Base-by-base conservation (phyloP, 2,113 vertebrate genomes). In the Zosterops japonicus region DNA sequence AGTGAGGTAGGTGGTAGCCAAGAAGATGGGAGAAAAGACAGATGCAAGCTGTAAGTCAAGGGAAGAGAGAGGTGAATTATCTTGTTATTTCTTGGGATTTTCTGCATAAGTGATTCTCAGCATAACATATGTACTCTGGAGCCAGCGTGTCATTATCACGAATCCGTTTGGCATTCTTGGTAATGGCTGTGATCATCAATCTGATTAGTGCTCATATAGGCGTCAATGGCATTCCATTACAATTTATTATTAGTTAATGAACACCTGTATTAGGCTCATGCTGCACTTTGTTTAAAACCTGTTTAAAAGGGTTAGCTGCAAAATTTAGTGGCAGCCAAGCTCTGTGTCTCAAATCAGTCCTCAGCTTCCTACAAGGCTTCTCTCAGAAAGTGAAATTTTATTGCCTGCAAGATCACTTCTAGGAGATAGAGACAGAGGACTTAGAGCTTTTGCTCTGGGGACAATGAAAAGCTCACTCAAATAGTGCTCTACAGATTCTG, bases 201-300 rank as follows among this genome's bases (percentile, higher is more conserved):
- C 92, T 5, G 18, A 93, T 94, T 94, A 95, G 87, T 70, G 92
- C 78, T 95, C 94, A 63, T 92, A 91, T 36, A 91, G 90, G 70
- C 95, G 92, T 95, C 94, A 95, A 83, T 96, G 93, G 59, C 19
- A 1, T 65, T 90, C 85, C 65, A 83, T 87, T 90, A 84, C 61
- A 95, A 94, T 94, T 95, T 95, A 97, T 95, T 94, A 82, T 82
- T 79, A 72, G 69, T 95, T 91, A 96, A 96, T 97, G 96, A 96
- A 96, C 91, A 96, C 57, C 61, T 94, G 46, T 79, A 94, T 93
- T 95, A 86, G 75, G 79, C 82, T 95, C 24, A 90, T 31, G 80
- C 39, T 82, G 56, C 79, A 91, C 71, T 95, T 46, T 52, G 64
- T 91, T 95, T 71, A 74, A 95, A 96, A 91, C 65, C 70, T 83